Percentiles rank a stretch among this genome's conserved stretches.
These are phyloP conservation scores for Nomada goodeniana DNA, from an alignment of 2,888 invertebrate genomes.

Conservation along the genomic window DNA sequence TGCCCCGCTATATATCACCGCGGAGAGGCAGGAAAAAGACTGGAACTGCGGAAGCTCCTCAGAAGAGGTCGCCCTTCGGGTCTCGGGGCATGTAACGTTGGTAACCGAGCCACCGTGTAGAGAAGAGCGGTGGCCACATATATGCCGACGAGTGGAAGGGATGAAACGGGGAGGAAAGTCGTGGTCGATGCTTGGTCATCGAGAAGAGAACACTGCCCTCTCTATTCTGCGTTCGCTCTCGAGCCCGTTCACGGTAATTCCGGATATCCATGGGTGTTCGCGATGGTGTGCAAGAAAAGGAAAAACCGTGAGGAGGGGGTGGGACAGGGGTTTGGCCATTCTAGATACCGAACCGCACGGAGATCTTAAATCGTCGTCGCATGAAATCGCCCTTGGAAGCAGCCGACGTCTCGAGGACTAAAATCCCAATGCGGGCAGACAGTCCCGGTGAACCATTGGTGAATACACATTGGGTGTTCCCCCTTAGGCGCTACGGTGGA, in stretches of 20 bases:
- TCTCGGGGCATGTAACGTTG: conserved; percentile 73
- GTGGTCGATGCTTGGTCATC: conserved; percentile 73
- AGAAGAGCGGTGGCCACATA: neutral
- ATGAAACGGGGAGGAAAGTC: conserved; percentile 55
- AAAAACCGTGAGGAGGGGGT: conserved; percentile 2
- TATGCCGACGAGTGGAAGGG: neutral
- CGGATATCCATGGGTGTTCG: conserved; percentile 42
- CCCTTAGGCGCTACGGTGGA: too few relatives aligned
- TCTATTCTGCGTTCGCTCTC: conserved; percentile 16
- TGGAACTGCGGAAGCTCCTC: conserved; percentile 33
- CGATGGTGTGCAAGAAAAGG: conserved; percentile 33
- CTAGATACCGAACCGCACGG: conserved; percentile 1
- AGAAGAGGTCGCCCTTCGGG: conserved; percentile 48
- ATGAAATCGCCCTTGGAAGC: conserved; percentile 60
- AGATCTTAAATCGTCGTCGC: conserved; percentile 57
- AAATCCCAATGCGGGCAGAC: too few relatives aligned
- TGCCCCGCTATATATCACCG: conserved; percentile 75
- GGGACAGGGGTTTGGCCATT: conserved; percentile 27
- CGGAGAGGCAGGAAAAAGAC: conserved; percentile 49
- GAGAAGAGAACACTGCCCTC: conserved; percentile 59
- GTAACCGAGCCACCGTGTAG: conserved; percentile 62
- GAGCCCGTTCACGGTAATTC: conserved; percentile 48
- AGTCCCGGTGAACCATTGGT: too few relatives aligned
- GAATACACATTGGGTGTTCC: too few relatives aligned
- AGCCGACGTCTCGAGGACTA: conserved; percentile 53